Base-by-base conservation (phyloP, 2,113 vertebrate genomes). In the Coregonus clupeaformis region DNA sequence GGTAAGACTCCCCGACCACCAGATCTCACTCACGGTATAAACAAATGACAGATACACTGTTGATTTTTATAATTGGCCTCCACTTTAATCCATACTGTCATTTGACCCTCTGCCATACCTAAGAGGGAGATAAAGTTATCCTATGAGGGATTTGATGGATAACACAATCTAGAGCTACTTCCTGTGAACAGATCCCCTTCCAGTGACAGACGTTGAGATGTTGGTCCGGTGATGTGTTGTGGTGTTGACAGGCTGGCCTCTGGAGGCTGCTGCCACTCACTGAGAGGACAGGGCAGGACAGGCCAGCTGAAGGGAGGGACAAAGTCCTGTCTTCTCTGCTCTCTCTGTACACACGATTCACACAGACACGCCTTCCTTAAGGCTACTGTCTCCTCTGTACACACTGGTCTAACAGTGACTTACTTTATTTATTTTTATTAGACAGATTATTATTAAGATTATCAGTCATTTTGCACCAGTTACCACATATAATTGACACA, bases 1-100 rank as follows among this genome's bases (percentile, higher is more conserved):
- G 97, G 98, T 99, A 96, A 86, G 92, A 71, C 69, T 63, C 27
- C 36, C 49, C 24, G 27, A 9, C 29, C 13, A 36, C 2, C 27
- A 24, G 22, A 45, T 42, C 36, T 42, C 36, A 42, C 36, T 42
- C 36, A 42, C 36, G 2, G 2, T 42, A 42, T 42, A 42, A 42
- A 42, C 36, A 42, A 3, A 42, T 42, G 3, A 45, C n/a, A 22
- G 36, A 12, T 65, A 36, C 5, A n/a, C 65, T n/a, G 32, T 32
- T 67, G 18, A 32, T 67, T 65, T 65, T 29, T 25, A 2, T 65
- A 65, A 77, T n/a, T n/a, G n/a, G n/a, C n/a, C n/a, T n/a, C n/a
- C n/a, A n/a, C n/a, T n/a, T 42, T 32, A 62, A 47, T 72, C 29
- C 1, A 73, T 68, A n/a, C 52, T 73, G 65, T 66, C 24, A 27